Conservation (phyloP, 2,888 invertebrate species). For the Strigamia transsilvanica region DNA sequence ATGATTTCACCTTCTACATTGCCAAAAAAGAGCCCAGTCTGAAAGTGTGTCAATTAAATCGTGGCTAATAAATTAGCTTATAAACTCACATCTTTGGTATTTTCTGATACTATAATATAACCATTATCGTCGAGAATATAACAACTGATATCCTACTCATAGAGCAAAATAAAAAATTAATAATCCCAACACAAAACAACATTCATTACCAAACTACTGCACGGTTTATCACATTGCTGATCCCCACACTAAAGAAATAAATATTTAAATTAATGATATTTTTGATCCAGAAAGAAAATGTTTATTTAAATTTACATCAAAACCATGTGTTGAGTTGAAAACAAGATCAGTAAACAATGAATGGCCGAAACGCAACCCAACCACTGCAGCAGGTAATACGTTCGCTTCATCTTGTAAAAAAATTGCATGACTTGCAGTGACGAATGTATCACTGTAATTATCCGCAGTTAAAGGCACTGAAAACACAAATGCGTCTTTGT, state of each 20-base stretch:
- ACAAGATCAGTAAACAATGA: constrained; percentile 84
- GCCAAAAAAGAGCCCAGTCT: constrained; percentile 89
- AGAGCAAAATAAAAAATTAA: not conserved
- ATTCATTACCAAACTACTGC: not conserved
- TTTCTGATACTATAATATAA: constrained; percentile 89
- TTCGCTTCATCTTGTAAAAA: constrained; percentile 72
- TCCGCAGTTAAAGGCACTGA: constrained; percentile 81
- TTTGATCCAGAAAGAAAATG: not conserved
- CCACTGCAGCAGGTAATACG: constrained; percentile 87
- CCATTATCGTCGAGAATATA: constrained; percentile 95
- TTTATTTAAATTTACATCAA: not conserved
- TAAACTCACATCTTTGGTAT: constrained; percentile 72
- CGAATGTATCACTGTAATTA: constrained; percentile 70
- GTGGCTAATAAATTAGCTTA: not conserved
- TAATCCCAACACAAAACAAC: not conserved
- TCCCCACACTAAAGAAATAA: not conserved
- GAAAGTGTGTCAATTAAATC: not conserved
- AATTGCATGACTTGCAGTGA: constrained; percentile 90
- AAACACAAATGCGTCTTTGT: constrained; percentile 89
- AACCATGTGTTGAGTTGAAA: constrained; percentile 75
- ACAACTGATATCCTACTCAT: constrained; percentile 76
- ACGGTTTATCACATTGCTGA: constrained; percentile 19
- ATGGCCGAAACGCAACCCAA: constrained; percentile 88
- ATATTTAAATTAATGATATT: too few relatives aligned
- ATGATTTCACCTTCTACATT: constrained; percentile 93